phyloP scores from a whole-genome alignment of 2,113 vertebrate genomes.

The Plestiodon gilberti region DNA sequence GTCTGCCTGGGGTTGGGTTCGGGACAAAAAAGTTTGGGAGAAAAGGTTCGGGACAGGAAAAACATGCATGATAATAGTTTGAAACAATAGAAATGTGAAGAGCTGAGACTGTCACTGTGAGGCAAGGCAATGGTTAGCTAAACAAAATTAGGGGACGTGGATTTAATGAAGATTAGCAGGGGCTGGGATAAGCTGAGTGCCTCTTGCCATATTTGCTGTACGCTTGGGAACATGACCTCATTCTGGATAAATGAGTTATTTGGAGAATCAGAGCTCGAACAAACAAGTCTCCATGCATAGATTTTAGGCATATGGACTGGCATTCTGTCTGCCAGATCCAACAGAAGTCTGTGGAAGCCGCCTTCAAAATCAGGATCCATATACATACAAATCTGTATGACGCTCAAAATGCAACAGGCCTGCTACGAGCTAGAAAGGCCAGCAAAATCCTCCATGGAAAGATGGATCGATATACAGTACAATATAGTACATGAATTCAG shows the following conservation, averaged over 20 bases:
- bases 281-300: constrained; percentile 36
- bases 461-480: background rate
- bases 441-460: background rate
- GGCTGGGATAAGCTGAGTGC: constrained; percentile 22
- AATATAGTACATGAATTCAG: too few species aligned
- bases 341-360: background rate
- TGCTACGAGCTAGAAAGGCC: background rate
- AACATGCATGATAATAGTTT: background rate
- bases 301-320: constrained; percentile 26
- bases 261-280: constrained; percentile 31
- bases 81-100: background rate
- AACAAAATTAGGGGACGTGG: constrained; percentile 24
- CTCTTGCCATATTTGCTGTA: constrained; percentile 21
- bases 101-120: background rate
- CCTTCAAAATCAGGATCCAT: constrained; percentile 9
- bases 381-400: background rate
- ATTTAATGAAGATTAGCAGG: constrained; percentile 29
- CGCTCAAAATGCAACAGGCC: background rate
- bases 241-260: constrained; percentile 44
- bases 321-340: constrained; percentile 19
- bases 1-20: background rate
- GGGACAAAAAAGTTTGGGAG: background rate
- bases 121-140: background rate
- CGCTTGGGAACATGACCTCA: constrained; percentile 43
- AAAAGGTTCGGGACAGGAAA: background rate